Conservation (phyloP, 1,140 invertebrate genomes). For the Odontomachus brunneus region DNA sequence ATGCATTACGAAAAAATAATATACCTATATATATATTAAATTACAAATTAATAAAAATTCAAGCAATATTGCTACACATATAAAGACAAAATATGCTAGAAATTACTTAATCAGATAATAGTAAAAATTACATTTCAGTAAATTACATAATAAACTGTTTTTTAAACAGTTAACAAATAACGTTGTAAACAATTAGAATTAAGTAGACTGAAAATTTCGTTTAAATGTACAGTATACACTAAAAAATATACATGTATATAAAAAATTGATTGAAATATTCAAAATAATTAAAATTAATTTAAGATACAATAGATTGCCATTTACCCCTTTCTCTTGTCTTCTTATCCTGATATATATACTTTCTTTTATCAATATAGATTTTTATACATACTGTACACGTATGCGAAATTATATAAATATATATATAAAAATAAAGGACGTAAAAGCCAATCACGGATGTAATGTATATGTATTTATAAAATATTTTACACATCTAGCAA, state of each 20-base stretch:
- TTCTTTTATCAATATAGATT: slow-evolving; percentile 31
- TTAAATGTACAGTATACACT: neutral
- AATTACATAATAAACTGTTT: neutral
- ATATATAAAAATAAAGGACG: neutral
- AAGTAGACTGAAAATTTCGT: neutral
- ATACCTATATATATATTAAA: slow-evolving; percentile 42
- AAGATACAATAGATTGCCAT: neutral
- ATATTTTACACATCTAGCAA: slow-evolving; percentile 48
- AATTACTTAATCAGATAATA: slow-evolving; percentile 18
- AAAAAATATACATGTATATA: neutral
- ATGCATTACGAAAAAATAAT: slow-evolving; percentile 37
- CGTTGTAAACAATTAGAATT: neutral
- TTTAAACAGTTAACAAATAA: no score
- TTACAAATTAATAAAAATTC: slow-evolving; percentile 23
- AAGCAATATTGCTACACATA: neutral
- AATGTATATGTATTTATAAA: neutral
- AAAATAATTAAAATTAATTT: slow-evolving; percentile 26
- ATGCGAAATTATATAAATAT: slow-evolving; percentile 55
- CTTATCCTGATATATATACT: slow-evolving; percentile 11
- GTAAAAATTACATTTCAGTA: slow-evolving; percentile 30
- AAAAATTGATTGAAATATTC: neutral
- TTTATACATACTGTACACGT: slow-evolving; percentile 63
- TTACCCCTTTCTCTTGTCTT: neutral
- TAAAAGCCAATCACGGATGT: no score
- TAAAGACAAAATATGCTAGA: slow-evolving; percentile 11